These are phyloP conservation scores for Teleogryllus oceanicus DNA, from an alignment of 2,888 invertebrate species.

Conservation along the genomic window DNA sequence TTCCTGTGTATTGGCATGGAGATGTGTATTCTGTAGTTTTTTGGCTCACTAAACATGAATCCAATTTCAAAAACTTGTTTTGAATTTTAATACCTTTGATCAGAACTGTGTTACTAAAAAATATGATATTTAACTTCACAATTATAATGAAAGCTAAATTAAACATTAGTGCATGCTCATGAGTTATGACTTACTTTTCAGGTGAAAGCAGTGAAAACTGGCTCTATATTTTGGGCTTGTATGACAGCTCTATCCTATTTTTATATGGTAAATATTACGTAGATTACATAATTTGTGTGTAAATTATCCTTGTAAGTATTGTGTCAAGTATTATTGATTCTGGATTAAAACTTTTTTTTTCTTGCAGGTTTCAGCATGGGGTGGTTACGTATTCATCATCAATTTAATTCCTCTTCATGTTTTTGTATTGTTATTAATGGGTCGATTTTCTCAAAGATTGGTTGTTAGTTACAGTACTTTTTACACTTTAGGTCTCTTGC, in stretches of 20 bases:
- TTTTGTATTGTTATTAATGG: constrained; percentile 90
- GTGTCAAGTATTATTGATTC: too few relatives aligned
- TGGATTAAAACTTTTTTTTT: constrained; percentile 3
- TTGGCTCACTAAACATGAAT: too few relatives aligned
- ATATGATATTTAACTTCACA: neutral
- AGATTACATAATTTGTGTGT: too few relatives aligned
- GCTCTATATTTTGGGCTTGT: constrained; percentile 94
- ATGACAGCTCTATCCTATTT: constrained; percentile 95
- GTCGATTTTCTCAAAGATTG: constrained; percentile 84
- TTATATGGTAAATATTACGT: constrained; percentile 78
- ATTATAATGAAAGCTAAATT: neutral
- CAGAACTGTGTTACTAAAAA: neutral
- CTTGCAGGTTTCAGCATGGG: constrained; percentile 92
- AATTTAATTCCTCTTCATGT: constrained; percentile 98
- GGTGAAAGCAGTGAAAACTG: constrained; percentile 91
- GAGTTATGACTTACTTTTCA: constrained; percentile 41
- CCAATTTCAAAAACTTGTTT: too few relatives aligned
- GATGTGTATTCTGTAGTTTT: too few relatives aligned
- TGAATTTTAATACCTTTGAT: too few relatives aligned
- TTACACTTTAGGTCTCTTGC: constrained; percentile 88
- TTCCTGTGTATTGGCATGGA: too few relatives aligned
- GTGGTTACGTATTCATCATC: constrained; percentile 99
- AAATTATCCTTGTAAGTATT: too few relatives aligned
- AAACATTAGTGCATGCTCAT: neutral
- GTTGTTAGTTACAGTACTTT: constrained; percentile 96